Evolutionary conservation across 2,888 invertebrate species (phyloP), one percentile per base, ranked within the genome.

Genomic region (Cryptus armator): DNA sequence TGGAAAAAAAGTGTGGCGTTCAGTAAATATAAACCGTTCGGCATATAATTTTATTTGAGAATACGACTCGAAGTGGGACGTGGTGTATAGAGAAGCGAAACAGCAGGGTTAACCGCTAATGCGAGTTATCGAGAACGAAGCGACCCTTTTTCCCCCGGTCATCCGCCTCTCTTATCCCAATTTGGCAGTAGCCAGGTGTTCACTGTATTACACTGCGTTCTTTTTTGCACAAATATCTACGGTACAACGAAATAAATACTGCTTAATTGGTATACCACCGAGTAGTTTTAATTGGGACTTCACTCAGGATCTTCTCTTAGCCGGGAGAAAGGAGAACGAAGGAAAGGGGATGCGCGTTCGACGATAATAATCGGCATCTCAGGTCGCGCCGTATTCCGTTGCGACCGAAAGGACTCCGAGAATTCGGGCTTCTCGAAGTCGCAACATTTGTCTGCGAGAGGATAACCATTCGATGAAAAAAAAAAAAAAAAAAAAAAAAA

Each of bases 181-280:
- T 84, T 84, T 76, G 76, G 62, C 80, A 71, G 75, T 19, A 66
- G 83, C 75, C 83, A 84, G 83, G 83, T 84, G 80, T 72, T 72
- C 81, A 24, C 77, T 14, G 66, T 77, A 67, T 64, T 44, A 64
- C 81, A 66, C 48, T 32, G 64, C 66, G 53, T 16, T 66, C 56
- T 76, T 48, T 76, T 80, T 44, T 53, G 62, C 48, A 59, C 53
- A 78, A 84, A 84, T 74, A 78, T 70, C 66, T 37, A 68, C 37
- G 16, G 43, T 74, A 70, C 77, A 64, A 64, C 53, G 64, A 78
- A 37, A 84, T 81, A 75, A 84, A 81, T 84, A 84, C 77, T 72
- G 74, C 74, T 81, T 84, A 81, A 84, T 84, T 81, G 84, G 84
- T 78, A 72, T 51, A 74, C 29, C 32, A 53, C 67, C 62, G 48